These are phyloP conservation scores for Coracias cyanogaster DNA, from an alignment of 2,797 vertebrate species.

Conservation along the genomic window DNA sequence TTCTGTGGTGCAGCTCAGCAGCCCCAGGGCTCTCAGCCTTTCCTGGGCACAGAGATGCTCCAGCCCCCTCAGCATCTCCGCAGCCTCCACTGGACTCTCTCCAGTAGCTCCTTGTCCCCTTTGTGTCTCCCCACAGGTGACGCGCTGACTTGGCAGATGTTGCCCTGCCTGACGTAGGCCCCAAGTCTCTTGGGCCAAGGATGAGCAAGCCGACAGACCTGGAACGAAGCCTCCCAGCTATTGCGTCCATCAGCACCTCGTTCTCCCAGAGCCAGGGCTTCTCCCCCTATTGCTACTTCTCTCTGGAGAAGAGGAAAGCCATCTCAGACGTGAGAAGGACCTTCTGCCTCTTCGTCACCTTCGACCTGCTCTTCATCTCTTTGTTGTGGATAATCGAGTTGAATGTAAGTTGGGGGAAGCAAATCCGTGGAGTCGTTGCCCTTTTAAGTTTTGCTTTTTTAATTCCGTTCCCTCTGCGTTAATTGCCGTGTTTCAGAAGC, in stretches of 20 bases:
- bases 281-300: constrained; percentile 73
- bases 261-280: constrained; percentile 84
- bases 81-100: not conserved
- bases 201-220: constrained; percentile 84
- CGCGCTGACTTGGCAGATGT: constrained; percentile 20
- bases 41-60: not conserved
- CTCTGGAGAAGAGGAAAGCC: constrained; percentile 76
- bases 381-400: constrained; percentile 97
- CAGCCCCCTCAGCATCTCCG: not conserved
- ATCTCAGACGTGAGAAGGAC: constrained; percentile 96
- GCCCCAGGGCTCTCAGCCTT: not conserved
- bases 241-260: constrained; percentile 88
- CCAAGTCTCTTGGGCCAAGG: constrained; percentile 23
- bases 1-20: not conserved
- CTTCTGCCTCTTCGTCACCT: constrained; percentile 98
- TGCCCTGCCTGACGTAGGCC: not conserved
- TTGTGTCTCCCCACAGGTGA: constrained; percentile 39
- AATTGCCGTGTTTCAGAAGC: not conserved
- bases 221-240: constrained; percentile 89
- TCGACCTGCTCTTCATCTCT: constrained; percentile 95
- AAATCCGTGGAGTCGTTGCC: not conserved
- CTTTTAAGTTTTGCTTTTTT: not conserved
- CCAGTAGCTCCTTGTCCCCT: not conserved
- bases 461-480: not conserved
- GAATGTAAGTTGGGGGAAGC: constrained; percentile 84